phyloP scores from a whole-genome alignment of 2,888 invertebrate genomes.

The Netelia inedita region DNA sequence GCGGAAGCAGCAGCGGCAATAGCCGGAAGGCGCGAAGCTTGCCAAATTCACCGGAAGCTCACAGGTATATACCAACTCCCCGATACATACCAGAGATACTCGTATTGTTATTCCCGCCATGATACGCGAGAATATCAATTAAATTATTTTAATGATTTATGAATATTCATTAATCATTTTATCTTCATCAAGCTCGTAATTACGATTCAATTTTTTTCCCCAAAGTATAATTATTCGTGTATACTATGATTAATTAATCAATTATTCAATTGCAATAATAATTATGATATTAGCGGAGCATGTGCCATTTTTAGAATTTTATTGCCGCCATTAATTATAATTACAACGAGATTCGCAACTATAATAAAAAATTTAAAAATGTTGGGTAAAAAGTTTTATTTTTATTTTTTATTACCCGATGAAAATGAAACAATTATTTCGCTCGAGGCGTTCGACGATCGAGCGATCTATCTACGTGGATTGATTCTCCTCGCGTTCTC shows the following conservation, averaged over 20 bases:
- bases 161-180: not conserved
- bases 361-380: too few species aligned
- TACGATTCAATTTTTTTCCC: not conserved
- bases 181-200: not conserved
- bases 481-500: not conserved
- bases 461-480: not conserved
- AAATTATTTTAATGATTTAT: not conserved
- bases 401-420: not conserved
- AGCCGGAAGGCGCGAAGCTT: constrained; percentile 89
- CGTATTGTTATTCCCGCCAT: not conserved
- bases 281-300: too few species aligned
- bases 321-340: too few species aligned
- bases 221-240: not conserved
- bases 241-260: too few species aligned
- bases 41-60: constrained; percentile 92
- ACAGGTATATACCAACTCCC: constrained; percentile 86
- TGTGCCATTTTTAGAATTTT: too few species aligned
- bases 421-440: not conserved
- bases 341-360: too few species aligned
- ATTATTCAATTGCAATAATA: too few species aligned
- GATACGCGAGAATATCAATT: not conserved
- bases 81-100: not conserved
- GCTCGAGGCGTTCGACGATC: not conserved
- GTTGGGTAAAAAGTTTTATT: not conserved
- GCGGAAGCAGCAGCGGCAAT: constrained; percentile 84